phyloP scores from a whole-genome alignment of 2,113 vertebrate genomes.

The Caranx melampygus region DNA sequence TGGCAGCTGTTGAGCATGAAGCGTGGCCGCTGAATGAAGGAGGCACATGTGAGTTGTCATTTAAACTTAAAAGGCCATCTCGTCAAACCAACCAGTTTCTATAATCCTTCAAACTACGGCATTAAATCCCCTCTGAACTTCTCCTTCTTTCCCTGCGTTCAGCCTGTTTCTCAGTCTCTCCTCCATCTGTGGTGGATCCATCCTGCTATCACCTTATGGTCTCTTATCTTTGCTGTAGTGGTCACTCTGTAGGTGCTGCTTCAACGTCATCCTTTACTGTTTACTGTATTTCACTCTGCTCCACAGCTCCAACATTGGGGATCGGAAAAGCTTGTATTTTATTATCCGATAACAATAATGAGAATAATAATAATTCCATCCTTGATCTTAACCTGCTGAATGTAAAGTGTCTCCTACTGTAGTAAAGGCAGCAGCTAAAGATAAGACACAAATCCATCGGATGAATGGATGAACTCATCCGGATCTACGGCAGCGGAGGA shows the following conservation, averaged over 20 bases:
- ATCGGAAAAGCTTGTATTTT: too few relatives aligned
- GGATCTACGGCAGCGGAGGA: background rate
- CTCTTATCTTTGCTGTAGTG: background rate
- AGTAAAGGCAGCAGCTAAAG: background rate
- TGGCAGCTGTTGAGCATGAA: slow-evolving; percentile 39
- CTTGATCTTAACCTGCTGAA: too few relatives aligned
- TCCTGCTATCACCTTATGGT: background rate
- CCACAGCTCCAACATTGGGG: background rate
- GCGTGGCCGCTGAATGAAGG: slow-evolving; percentile 18
- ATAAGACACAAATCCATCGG: background rate
- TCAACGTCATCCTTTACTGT: background rate
- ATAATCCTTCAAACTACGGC: slow-evolving; percentile 55
- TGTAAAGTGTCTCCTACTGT: too few relatives aligned
- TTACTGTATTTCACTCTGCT: background rate
- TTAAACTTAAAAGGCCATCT: slow-evolving; percentile 53
- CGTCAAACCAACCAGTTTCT: slow-evolving; percentile 26
- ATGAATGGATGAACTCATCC: background rate
- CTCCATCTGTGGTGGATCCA: background rate
- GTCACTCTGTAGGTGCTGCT: background rate
- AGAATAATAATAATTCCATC: too few relatives aligned
- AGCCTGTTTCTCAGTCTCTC: background rate
- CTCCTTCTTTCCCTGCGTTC: background rate
- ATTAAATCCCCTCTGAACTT: slow-evolving; percentile 42
- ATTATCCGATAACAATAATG: too few relatives aligned
- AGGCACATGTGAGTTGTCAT: slow-evolving; percentile 35